Base-by-base conservation (phyloP, 2,113 vertebrate genomes). In the Cyphomyrus plagiostoma region DNA sequence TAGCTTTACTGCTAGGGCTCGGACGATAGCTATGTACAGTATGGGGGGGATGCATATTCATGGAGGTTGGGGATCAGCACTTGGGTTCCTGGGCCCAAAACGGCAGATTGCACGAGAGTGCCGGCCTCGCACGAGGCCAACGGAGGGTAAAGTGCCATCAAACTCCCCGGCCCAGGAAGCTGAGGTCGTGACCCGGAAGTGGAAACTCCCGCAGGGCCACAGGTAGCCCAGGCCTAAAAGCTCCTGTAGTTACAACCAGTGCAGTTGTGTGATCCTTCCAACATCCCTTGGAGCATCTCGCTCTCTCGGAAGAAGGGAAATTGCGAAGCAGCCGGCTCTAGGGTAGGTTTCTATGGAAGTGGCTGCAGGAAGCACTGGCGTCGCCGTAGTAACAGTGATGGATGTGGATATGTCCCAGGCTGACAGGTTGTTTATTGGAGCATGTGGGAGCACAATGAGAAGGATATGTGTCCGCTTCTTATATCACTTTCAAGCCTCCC, bases 331-430 rank as follows among this genome's bases (percentile, higher is more conserved):
- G 30, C 39, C 30, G 48, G 82, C 42, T 84, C 42, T n/a, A 13
- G 21, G 21, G 39, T 23, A 84, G 82, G 19, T 48, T 23, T 42
- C 82, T 48, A 21, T 84, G 21, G 82, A 84, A 45, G 19, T 21
- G 42, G 80, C 80, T 23, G 80, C 5, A 42, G 80, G 26, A 77
- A 84, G 39, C 21, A 1, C 23, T 3, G 21, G 19, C 8, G 45
- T 84, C 42, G 82, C 82, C 39, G 82, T 45, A 84, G 82, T 84
- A 48, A 48, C 82, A 48, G 82, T 48, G 82, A 84, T 84, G 82
- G 45, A 84, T 46, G 82, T 1, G 82, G 45, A 46, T 48, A n/a
- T 48, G 39, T 84, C 45, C 4, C 35, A 23, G 45, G 45, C 42
- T 45, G 82, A 49, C 82, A 84, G 8, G 39, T 48, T 84, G 82